Evolutionary conservation across 2,113 vertebrate genomes (phyloP).

Genomic region (Salvator merianae): DNA sequence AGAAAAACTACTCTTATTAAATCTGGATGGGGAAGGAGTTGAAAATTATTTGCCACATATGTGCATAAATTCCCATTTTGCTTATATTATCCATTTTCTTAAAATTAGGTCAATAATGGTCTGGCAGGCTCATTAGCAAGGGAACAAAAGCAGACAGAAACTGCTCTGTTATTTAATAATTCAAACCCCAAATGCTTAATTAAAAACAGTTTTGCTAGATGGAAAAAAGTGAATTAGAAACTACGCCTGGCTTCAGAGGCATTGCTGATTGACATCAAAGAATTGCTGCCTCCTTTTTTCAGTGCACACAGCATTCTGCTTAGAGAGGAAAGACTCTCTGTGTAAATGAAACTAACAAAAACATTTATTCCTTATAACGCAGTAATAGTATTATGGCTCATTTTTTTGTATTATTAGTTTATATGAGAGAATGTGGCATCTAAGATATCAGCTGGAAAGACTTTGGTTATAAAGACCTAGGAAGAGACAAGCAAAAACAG

Average conservation of each 20-base stretch:
- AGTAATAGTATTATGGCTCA: background rate
- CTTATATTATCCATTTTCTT: constrained; percentile 14
- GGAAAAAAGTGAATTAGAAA: constrained; percentile 44
- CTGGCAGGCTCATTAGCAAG: constrained; percentile 34
- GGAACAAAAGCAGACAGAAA: constrained; percentile 30
- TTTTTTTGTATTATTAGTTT: background rate
- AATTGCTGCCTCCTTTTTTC: background rate
- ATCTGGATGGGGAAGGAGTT: background rate
- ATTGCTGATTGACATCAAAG: constrained; percentile 19
- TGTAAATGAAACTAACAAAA: constrained; percentile 30
- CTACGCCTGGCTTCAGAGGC: constrained; percentile 26
- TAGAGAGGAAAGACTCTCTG: background rate
- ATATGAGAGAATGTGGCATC: rapidly evolving
- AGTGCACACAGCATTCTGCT: background rate
- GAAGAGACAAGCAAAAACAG: no score
- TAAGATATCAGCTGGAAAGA: background rate
- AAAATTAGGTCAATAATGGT: constrained; percentile 21
- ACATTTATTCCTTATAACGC: background rate
- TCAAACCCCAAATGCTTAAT: constrained; percentile 67
- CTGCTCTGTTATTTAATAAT: constrained; percentile 56
- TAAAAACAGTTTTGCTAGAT: constrained; percentile 46
- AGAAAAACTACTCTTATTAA: background rate
- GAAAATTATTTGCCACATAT: background rate
- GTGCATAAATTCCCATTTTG: background rate
- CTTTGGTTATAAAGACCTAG: background rate